Evolutionary conservation across 2,888 invertebrate species (phyloP).

Genomic region (Monochamus alternatus): DNA sequence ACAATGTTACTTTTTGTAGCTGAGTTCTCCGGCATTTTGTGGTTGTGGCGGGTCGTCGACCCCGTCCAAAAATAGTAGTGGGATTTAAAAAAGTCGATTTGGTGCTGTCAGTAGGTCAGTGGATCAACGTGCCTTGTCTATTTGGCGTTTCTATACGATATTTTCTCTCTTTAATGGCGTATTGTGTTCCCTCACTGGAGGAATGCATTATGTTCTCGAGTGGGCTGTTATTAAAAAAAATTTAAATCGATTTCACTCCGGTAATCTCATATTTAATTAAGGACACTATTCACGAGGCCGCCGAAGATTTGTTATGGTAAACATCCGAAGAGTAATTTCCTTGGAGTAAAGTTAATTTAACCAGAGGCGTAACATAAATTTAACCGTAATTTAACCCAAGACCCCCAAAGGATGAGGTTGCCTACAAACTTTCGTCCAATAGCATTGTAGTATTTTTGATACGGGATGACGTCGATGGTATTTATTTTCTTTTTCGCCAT

Average conservation of each 20-base stretch:
- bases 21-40: constrained; percentile 43
- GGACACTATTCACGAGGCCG: neutral
- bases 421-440: no score
- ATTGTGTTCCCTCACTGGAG: constrained; percentile 14
- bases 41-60: constrained; percentile 54
- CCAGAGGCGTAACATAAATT: no score
- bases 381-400: no score
- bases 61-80: constrained; percentile 59
- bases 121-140: constrained; percentile 60
- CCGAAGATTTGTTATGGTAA: no score
- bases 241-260: constrained; percentile 8
- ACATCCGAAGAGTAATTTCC: no score
- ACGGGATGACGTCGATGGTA: no score
- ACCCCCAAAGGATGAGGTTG: no score
- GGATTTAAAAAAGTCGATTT: constrained; percentile 59
- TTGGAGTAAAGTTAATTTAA: no score
- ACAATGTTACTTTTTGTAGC: constrained; percentile 46
- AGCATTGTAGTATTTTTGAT: no score
- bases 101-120: constrained; percentile 63
- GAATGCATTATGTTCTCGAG: neutral
- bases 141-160: constrained; percentile 49
- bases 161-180: constrained; percentile 35
- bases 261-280: neutral
- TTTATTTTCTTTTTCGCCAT: no score
- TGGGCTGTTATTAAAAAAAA: neutral